Base-by-base conservation (phyloP, 2,888 invertebrate genomes). In the Nebria brevicollis region DNA sequence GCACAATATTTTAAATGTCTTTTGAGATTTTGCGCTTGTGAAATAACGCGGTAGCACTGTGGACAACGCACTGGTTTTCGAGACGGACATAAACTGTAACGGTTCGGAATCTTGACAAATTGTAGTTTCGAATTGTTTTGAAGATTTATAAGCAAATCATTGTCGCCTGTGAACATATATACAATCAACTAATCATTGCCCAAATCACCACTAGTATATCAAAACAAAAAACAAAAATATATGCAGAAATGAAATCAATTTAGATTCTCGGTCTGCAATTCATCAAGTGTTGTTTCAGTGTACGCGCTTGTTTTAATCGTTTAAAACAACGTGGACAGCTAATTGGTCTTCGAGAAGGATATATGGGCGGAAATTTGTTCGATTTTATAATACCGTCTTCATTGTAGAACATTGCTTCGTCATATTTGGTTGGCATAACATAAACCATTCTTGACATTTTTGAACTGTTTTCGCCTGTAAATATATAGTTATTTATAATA, bases 1-100 rank as follows among this genome's bases (percentile, higher is more conserved):
- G 13, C 70, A 66, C 80, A 75, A 81, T 42, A 72, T 41, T 74
- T 54, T 68, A 81, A 81, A 81, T 81, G 80, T 41, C n/a, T 81
- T 81, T 81, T 81, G 70, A 81, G 75, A 11, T 72, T 73, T 25
- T 72, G 68, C 11, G 75, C 76, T 75, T 81, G 80, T 34, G 80
- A 34, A 6, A 81, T 81, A 68, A 54, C 54, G 20, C 75, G 68
- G 64, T 68, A 72, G 54, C 80, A 81, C 20, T 64, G 68, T 41
- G 80, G 80, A 65, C 80, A 81, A 72, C 42, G 74, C 34, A 72
- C 72, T 10, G 80, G 80, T 75, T 70, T 75, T 64, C 75, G 75
- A 54, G 80, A 81, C n/a, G 79, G 79, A 68, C 74, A 79, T 8
- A 54, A 54, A 54, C 54, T 54, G 54, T 54, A 54, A 54, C 54